A percentile compares a stretch with the other conserved stretches of the same genome.
phyloP scores from a whole-genome alignment of 2,797 vertebrate genomes.

The Hyperoplus lanceolatus region DNA sequence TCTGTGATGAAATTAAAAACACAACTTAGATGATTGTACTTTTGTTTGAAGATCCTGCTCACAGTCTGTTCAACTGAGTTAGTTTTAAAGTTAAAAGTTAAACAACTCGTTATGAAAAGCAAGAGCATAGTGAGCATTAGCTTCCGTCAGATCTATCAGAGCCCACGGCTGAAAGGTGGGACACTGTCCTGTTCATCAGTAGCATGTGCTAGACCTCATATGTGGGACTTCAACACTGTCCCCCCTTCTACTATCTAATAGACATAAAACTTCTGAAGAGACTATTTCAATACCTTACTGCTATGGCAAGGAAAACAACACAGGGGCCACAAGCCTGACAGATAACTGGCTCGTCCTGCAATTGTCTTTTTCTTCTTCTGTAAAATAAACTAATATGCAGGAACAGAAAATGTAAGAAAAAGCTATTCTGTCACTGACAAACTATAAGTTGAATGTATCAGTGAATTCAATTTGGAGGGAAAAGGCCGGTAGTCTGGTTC shows the following conservation, averaged over 20 bases:
- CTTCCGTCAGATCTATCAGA: constrained; percentile 28
- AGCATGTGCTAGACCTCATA: constrained; percentile 47
- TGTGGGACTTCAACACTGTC: constrained; percentile 10
- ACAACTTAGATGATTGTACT: constrained; percentile 9
- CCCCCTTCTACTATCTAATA: constrained; percentile 13
- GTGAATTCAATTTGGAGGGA: neutral
- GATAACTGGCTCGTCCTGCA: neutral
- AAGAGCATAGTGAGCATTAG: constrained; percentile 12
- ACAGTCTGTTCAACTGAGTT: too few species aligned
- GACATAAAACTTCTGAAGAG: constrained; percentile 4
- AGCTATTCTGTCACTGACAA: neutral
- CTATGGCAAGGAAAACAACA: neutral
- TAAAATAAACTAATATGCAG: neutral
- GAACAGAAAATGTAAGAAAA: neutral
- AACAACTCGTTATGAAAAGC: neutral
- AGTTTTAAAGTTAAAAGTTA: neutral
- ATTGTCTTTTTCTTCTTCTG: neutral
- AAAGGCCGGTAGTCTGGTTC: neutral
- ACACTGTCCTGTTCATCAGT: constrained; percentile 52
- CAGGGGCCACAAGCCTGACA: neutral
- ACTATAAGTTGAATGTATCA: neutral
- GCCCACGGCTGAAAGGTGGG: constrained; percentile 30
- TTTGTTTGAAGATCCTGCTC: neutral
- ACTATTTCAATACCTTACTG: neutral
- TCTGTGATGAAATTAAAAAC: constrained; percentile 14